Evolutionary conservation across 2,888 invertebrate species (phyloP), one percentile per base, ranked within the genome.

Genomic region (Noctua pronuba): DNA sequence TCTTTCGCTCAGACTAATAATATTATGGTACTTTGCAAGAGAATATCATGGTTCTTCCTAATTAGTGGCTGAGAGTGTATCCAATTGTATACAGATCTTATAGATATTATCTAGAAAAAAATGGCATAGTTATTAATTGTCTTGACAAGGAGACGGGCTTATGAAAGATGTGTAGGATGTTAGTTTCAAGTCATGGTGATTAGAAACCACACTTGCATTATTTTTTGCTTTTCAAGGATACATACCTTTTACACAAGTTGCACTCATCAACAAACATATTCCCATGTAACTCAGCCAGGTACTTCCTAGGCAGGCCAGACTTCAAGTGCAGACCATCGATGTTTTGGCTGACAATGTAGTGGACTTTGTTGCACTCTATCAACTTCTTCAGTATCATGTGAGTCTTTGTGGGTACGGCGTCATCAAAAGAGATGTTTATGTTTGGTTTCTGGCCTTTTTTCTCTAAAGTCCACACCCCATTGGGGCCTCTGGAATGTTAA

Each of bases 221-320:
- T 13, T 41, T 41, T 41, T 58, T 58, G 28, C 28, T 7, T 58
- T 7, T 31, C 28, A 60, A 31, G 18, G 31, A 60, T 35, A 31
- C 31, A 31, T 95, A 98, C 98, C 97, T 98, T 94, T 98, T 98
- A 95, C 99, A 99, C 88, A 98, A 97, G 92, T 98, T 98, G 93
- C 99, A 99, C 92, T 99, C 98, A 93, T 99, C 99, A 52, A 98
- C 97, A 95, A 99, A 99, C 98, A 99, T 99, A 94, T 99, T 99
- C 2, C 99, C 99, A 97, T 99, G 99, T 68, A 99, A 97, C 95
- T 99, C 99, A 18, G 99, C 98, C 82, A 99, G 95, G 91, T 98
- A 96, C 88, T 98, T 97, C 80, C 99, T 97, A 0, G 97, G 96
- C 81, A 99, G 95, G 7, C 99, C 99, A 13, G 99, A 99, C 90